These are phyloP conservation scores for Furnarius figulus DNA, from an alignment of 2,113 vertebrate genomes.

Conservation along the genomic window DNA sequence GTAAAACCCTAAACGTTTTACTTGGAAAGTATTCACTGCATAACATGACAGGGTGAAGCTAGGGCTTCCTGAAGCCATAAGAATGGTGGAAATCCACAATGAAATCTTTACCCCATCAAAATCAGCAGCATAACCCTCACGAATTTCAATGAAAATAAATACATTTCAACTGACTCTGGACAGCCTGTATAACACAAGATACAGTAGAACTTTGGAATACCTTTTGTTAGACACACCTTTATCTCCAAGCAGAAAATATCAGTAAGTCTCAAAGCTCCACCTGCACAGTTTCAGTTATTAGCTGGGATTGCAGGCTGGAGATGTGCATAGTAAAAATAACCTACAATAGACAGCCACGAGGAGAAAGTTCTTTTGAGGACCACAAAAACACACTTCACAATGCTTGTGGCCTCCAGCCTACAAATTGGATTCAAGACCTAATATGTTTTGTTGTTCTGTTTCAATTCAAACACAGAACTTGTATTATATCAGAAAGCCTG, in stretches of 20 bases:
- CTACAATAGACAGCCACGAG: not conserved
- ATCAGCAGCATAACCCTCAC: not conserved
- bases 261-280: not conserved
- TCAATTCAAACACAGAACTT: not conserved
- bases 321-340: not conserved
- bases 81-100: not conserved
- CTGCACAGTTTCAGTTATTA: not conserved
- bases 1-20: not conserved
- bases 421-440: not conserved
- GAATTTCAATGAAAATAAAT: not conserved
- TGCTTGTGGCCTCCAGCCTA: not conserved
- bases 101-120: not conserved
- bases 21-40: not conserved
- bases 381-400: not conserved
- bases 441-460: not conserved
- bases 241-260: not conserved
- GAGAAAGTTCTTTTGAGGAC: not conserved
- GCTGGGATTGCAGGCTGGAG: not conserved
- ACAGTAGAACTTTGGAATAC: not conserved
- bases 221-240: not conserved
- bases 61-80: not conserved
- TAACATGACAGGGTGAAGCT: not conserved
- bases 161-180: not conserved
- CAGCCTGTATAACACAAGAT: not conserved
- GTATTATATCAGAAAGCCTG: not conserved